These are phyloP conservation scores for Cyprinodon tularosa DNA, from an alignment of 2,113 vertebrate genomes.

Conservation along the genomic window DNA sequence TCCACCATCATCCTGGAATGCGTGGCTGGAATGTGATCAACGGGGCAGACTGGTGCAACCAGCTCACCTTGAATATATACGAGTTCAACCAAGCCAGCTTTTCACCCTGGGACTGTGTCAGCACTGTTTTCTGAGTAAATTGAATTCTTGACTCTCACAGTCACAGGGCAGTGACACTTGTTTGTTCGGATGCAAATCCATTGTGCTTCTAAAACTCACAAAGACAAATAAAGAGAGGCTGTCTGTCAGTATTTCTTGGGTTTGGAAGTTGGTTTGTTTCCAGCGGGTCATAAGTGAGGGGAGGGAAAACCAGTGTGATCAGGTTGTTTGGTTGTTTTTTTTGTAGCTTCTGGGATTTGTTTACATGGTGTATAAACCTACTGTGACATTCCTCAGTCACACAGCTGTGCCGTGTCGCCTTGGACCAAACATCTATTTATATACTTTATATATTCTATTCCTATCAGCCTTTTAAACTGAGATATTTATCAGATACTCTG, in stretches of 20 bases:
- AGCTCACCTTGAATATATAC: slow-evolving; percentile 55
- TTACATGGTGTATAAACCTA: neutral
- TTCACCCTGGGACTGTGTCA: slow-evolving; percentile 14
- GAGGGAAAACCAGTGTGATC: neutral
- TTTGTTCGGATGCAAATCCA: neutral
- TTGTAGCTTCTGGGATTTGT: neutral
- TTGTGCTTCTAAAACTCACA: neutral
- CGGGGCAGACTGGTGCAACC: slow-evolving; percentile 73
- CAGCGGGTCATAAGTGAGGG: neutral
- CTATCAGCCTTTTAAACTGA: neutral
- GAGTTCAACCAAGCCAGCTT: slow-evolving; percentile 18
- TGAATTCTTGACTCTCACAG: slow-evolving; percentile 1
- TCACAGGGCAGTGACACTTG: slow-evolving; percentile 22
- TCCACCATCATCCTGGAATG: slow-evolving; percentile 38
- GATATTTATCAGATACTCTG: neutral
- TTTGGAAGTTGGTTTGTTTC: neutral
- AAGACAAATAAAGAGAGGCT: neutral
- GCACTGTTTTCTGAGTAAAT: slow-evolving; percentile 12
- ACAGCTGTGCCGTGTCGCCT: neutral
- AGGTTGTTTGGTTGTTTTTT: neutral
- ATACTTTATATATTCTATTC: too few relatives aligned
- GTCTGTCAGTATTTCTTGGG: neutral
- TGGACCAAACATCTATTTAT: neutral
- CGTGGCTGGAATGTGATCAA: slow-evolving; percentile 50
- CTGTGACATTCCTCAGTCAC: neutral